Evolutionary conservation across 2,113 vertebrate species (phyloP), one percentile per base, ranked within the genome.

Genomic region (Willisornis vidua): DNA sequence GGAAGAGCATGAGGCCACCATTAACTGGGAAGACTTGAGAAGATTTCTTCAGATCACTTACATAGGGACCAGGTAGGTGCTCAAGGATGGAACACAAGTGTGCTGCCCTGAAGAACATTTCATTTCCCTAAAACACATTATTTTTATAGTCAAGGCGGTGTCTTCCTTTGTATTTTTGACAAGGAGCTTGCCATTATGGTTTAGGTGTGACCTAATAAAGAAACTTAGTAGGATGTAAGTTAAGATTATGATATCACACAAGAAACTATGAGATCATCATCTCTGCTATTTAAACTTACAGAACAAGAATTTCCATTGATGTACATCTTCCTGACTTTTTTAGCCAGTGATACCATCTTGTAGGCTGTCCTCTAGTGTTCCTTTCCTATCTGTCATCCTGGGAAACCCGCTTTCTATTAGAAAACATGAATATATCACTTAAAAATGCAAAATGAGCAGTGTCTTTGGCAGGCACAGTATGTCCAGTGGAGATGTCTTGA

Each of bases 41-140:
- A 79, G 33, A 68, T 19, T 43, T 71, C n/a, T 68, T 62, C 31
- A 39, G 41, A n/a, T 51, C 41, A 14, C 16, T 48, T 26, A 10
- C 0, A 0, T 1, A 23, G 23, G 52, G 37, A 55, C 14, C 52
- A 61, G 3, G 1, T 17, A 49, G 62, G 19, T 49, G 48, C 26
- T 62, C 28, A 48, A 28, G 19, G 31, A 14, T 24, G n/a, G 67
- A 66, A 51, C 39, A 41, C n/a, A 24, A 46, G 23, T n/a, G 19
- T 49, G 39, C 86, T 76, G 45, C 59, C 31, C 46, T 41, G 46
- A 45, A 49, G 29, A 70, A 66, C 12, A 41, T 46, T 54, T 83
- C 1, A 10, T 62, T 83, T 62, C 76, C 48, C 29, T 66, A 22
- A 70, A 77, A 67, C 41, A 49, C 0, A 0, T 52, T 76, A 26